phyloP scores from a whole-genome alignment of 64 coral and sea anemone species.

The Hydrozoanthus tunicans region DNA sequence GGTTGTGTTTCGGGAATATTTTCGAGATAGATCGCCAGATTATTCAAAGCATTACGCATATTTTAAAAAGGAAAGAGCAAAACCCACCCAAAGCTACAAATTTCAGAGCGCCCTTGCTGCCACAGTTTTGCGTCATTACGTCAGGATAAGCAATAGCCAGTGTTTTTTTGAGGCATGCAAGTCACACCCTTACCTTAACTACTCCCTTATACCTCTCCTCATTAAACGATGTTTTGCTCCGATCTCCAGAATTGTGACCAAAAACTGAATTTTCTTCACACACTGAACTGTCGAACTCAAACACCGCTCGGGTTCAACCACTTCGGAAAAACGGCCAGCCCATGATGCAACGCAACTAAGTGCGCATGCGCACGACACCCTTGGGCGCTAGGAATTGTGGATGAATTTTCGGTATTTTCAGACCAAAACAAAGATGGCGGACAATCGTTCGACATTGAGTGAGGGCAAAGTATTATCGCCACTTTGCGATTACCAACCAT shows the following conservation, averaged over 20 bases:
- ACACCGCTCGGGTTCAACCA: slow-evolving; percentile 96
- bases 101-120: slow-evolving; percentile 38
- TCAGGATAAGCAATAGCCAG: slow-evolving; percentile 36
- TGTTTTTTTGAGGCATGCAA: slow-evolving; percentile 22
- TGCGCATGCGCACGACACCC: slow-evolving; percentile 60
- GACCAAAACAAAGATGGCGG: slow-evolving; percentile 79
- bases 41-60: slow-evolving; percentile 84
- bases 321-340: slow-evolving; percentile 97
- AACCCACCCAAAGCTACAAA: slow-evolving; percentile 89
- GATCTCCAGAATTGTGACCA: slow-evolving; percentile 56
- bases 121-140: slow-evolving; percentile 44
- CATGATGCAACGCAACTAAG: slow-evolving; percentile 83
- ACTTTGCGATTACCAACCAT: slow-evolving; percentile 72
- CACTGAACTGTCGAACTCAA: slow-evolving; percentile 88
- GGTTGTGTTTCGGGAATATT: slow-evolving; percentile 29
- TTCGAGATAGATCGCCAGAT: slow-evolving; percentile 69
- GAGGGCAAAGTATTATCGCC: not conserved
- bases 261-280: slow-evolving; percentile 70
- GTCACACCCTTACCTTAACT: slow-evolving; percentile 64
- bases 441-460: not conserved
- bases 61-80: slow-evolving; percentile 73
- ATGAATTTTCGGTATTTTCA: not conserved
- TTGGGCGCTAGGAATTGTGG: slow-evolving; percentile 57
- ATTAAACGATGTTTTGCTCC: slow-evolving; percentile 60
- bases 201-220: slow-evolving; percentile 54